Conservation (phyloP, 1,140 invertebrate genomes). For the Papilio xuthus region DNA sequence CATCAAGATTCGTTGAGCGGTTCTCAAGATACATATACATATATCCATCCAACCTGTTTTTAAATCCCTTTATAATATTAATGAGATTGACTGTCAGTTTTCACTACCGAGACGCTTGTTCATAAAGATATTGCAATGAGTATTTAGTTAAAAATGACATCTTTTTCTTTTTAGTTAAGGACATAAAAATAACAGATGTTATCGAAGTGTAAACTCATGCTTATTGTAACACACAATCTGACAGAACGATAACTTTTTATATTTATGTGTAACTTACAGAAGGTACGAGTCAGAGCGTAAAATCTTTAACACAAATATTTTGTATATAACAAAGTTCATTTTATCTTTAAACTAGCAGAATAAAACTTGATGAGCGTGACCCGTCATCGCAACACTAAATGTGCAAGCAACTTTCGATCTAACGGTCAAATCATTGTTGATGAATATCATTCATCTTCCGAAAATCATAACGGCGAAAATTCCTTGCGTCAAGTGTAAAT, state of each 20-base stretch:
- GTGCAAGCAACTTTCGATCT: constrained; percentile 45
- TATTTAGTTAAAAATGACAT: too few relatives aligned
- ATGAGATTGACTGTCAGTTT: background rate
- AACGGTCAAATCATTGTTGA: constrained; percentile 38
- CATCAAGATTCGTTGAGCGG: too few relatives aligned
- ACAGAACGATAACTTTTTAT: background rate
- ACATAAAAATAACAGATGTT: too few relatives aligned
- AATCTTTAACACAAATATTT: constrained; percentile 19
- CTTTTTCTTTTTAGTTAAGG: too few relatives aligned
- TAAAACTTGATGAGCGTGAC: constrained; percentile 29
- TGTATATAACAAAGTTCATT: constrained; percentile 41
- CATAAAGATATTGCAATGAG: background rate
- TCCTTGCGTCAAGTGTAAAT: constrained; percentile 59
- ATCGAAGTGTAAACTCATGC: too few relatives aligned
- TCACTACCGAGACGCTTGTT: background rate
- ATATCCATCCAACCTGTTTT: too few relatives aligned
- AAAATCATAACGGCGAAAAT: constrained; percentile 52
- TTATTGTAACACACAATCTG: background rate
- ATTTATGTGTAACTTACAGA: background rate
- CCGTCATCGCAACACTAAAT: constrained; percentile 26
- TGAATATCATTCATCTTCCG: constrained; percentile 39
- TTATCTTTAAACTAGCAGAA: constrained; percentile 51
- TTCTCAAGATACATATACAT: too few relatives aligned
- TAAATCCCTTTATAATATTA: too few relatives aligned
- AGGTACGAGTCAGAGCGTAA: constrained; percentile 15